Conservation (phyloP, 2,113 vertebrate species). For the Oxyruncus cristatus region DNA sequence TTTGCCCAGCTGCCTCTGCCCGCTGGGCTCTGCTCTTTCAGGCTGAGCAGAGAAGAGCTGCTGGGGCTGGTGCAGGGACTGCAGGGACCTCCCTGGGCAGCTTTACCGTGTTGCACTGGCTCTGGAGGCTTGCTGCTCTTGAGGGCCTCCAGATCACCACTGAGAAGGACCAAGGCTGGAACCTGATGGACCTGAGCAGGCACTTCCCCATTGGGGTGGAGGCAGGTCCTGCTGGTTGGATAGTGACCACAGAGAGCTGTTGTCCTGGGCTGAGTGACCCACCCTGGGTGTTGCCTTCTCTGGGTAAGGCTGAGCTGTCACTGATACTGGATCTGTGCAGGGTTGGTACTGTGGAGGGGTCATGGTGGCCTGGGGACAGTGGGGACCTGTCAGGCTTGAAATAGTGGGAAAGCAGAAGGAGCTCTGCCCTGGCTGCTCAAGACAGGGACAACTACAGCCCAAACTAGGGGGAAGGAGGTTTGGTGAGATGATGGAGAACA, state of each 20-base stretch:
- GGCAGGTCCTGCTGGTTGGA: background rate
- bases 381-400: background rate
- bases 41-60: background rate
- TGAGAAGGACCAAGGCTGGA: background rate
- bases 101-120: background rate
- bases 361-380: fast-evolving
- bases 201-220: fast-evolving
- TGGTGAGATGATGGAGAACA: background rate
- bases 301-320: fast-evolving
- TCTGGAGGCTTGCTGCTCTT: background rate
- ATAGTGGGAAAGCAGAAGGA: background rate
- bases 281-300: background rate
- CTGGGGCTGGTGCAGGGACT: background rate
- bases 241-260: fast-evolving
- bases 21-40: background rate
- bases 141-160: fast-evolving
- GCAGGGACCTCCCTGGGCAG: background rate
- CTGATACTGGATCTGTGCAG: fast-evolving
- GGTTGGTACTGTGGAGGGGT: background rate
- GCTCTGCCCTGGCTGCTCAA: background rate
- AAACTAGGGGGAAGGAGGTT: background rate
- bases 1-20: background rate
- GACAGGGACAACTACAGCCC: background rate
- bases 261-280: background rate
- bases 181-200: background rate